Percentiles rank a stretch among this genome's conserved stretches.
Conservation (phyloP, 2,113 vertebrate genomes). For the Ammodytes marinus region DNA sequence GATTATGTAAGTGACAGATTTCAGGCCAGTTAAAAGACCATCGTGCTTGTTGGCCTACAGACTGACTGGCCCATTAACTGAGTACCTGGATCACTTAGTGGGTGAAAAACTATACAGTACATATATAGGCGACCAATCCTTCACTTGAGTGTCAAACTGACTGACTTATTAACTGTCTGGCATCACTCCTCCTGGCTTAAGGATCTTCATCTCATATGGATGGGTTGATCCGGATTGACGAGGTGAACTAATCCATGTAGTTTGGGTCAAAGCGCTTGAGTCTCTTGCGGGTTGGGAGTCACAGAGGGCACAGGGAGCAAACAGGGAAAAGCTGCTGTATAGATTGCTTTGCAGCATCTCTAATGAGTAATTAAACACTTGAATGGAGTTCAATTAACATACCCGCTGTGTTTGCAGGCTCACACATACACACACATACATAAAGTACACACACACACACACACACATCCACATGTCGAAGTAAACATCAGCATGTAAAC, state of each 20-base stretch:
- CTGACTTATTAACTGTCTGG: conserved; percentile 49
- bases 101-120: background rate
- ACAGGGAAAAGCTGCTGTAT: conserved; percentile 60
- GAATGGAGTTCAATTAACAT: conserved; percentile 82
- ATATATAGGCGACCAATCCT: conserved; percentile 21
- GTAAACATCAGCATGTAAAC: conserved; percentile 58
- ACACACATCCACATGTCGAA: conserved; percentile 15
- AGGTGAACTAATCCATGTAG: conserved; percentile 79
- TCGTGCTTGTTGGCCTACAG: conserved; percentile 22
- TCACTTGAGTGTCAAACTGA: conserved; percentile 45
- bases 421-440: conserved; percentile 33
- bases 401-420: conserved; percentile 55
- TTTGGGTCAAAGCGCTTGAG: conserved; percentile 74
- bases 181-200: conserved; percentile 31
- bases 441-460: conserved; percentile 33
- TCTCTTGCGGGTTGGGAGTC: conserved; percentile 58
- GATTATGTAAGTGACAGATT: conserved; percentile 29
- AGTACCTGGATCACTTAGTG: conserved; percentile 14
- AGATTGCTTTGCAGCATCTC: conserved; percentile 77
- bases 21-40: background rate
- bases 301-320: conserved; percentile 47
- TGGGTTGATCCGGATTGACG: conserved; percentile 78
- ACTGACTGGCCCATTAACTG: conserved; percentile 37
- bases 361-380: conserved; percentile 84
- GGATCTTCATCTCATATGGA: conserved; percentile 65